Evolutionary conservation across 1,140 invertebrate species (phyloP), one percentile per base, ranked within the genome.

Genomic region (Gerris buenoi): DNA sequence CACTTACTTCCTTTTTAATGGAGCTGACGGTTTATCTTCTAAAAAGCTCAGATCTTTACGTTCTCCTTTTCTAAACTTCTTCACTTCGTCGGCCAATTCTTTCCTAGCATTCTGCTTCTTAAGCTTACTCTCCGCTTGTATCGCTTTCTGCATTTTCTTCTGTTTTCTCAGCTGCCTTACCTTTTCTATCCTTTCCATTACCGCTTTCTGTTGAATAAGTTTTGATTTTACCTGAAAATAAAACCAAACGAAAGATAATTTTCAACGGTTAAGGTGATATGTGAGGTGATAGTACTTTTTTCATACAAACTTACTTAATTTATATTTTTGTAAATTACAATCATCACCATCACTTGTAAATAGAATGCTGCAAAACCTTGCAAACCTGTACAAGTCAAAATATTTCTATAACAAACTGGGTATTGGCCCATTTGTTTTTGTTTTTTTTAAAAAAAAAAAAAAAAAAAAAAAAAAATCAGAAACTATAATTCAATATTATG

Each of bases 121-220:
- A 61, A 93, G 75, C 74, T 87, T 86, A 10, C 89, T 86, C 77
- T 97, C 89, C 66, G 88, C 84, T 80, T 95, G 87, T 74, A 93
- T 85, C 75, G 90, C 84, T 79, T 97, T 97, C 3, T 91, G 88
- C 77, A 95, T 88, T 79, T 98, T 98, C 72, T 89, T 88, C 70
- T 97, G 88, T 64, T 91, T 86, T 67, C 96, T 81, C 0, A 97
- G 78, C 75, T 96, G 91, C 71, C 90, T 85, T 0, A 93, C 87
- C 74, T 93, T 92, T 76, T 98, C 94, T 1, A 87, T 88, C 71
- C 88, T 84, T 70, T 95, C 90, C 63, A 90, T 85, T 13, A 85
- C 84, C 13, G 85, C 81, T 74, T 98, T 88, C 75, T 95, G 93
- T 60, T 89, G 84, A 76, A 93, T 81, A 0, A 98, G 75, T 73